A percentile compares a stretch with the other conserved stretches of the same genome.
These are phyloP conservation scores for Plagodis dolabraria DNA, from an alignment of 2,888 invertebrate genomes.

Conservation along the genomic window DNA sequence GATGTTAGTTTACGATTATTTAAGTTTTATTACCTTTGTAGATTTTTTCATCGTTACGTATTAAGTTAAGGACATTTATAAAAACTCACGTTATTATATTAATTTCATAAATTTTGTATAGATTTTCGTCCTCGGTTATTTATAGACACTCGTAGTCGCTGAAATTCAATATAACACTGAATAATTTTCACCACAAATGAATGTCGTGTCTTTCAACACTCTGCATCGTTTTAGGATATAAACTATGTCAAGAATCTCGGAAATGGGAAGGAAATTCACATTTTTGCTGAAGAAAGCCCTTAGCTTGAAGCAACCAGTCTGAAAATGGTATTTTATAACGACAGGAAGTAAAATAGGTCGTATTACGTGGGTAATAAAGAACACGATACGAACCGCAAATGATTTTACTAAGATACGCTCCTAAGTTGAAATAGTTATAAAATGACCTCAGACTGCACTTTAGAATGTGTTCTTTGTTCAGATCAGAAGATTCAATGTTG, in stretches of 20 bases:
- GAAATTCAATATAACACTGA: conserved; percentile 4
- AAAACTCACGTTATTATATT: not conserved
- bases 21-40: not conserved
- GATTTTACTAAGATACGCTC: not conserved
- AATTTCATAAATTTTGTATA: conserved; percentile 1
- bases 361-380: conserved; percentile 12
- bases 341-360: conserved; percentile 8
- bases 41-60: not conserved
- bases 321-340: conserved; percentile 3
- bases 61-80: not conserved
- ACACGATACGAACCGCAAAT: conserved; percentile 3
- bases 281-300: conserved; percentile 9
- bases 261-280: conserved; percentile 7
- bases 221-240: not conserved
- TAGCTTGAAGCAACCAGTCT: conserved; percentile 3
- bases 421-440: not conserved
- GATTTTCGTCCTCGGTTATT: conserved; percentile 1
- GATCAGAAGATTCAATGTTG: not conserved
- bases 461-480: not conserved
- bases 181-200: not conserved
- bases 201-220: not conserved
- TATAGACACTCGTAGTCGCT: conserved; percentile 2
- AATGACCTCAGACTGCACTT: not conserved
- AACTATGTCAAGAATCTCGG: not conserved
- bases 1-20: not conserved